These are phyloP conservation scores for Machaerirhynchus nigripectus DNA, from an alignment of 2,113 vertebrate genomes.

Conservation along the genomic window DNA sequence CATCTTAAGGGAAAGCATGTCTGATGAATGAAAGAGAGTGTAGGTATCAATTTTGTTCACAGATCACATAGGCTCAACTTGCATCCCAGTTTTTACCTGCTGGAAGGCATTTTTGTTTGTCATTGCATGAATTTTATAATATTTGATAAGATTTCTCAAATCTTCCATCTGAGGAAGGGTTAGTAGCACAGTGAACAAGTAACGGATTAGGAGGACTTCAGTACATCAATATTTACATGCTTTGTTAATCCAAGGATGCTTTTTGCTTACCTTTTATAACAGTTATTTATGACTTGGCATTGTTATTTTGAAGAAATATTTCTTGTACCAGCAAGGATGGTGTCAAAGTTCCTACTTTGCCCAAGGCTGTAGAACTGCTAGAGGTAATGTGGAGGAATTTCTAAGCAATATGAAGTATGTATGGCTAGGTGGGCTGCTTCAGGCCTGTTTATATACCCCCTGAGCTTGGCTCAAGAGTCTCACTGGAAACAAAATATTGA, in stretches of 20 bases:
- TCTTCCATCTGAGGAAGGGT: background rate
- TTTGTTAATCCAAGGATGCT: background rate
- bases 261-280: background rate
- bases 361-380: background rate
- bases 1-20: slow-evolving; percentile 15
- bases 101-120: background rate
- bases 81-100: background rate
- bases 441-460: background rate
- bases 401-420: background rate
- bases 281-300: background rate
- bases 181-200: background rate
- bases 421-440: background rate
- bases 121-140: background rate
- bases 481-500: background rate
- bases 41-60: background rate
- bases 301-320: background rate
- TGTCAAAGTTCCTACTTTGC: background rate
- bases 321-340: background rate
- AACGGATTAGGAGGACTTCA: background rate
- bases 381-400: background rate
- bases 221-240: background rate
- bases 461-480: background rate
- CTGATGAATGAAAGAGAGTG: background rate
- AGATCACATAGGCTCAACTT: background rate
- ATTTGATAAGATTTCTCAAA: background rate